Base-by-base conservation (phyloP, 1,140 invertebrate species). In the Cyphomyrmex costatus region DNA sequence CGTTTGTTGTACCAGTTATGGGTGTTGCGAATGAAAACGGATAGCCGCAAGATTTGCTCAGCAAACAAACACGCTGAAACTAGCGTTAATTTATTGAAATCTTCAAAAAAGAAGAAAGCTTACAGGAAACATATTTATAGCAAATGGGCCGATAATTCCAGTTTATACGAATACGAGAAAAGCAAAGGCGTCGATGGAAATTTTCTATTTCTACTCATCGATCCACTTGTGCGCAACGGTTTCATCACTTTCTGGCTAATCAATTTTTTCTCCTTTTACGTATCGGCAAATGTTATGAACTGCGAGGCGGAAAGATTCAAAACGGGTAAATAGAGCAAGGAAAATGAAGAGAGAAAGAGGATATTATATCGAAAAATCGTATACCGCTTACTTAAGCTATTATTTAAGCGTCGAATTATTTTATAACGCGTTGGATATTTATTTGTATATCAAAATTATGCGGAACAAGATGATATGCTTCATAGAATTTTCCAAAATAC, bases 361-460 rank as follows among this genome's bases (percentile, higher is more conserved):
- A 36, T n/a, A n/a, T 0, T 30, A 21, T 21, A 42, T 74, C 76
- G 51, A 76, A n/a, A 33, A 10, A 19, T 73, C 24, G 36, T 61
- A 51, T 21, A 0, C n/a, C n/a, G 60, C 73, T 79, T 49, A 46
- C 60, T 86, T 80, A 88, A 53, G 60, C 86, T 60, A 86, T 80
- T 51, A 24, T 88, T 12, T 21, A 30, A 53, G 16, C 19, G 24
- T 73, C 49, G 14, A 19, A 46, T 14, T 68, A 61, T 86, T 89
- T 89, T 82, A 79, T 30, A 71, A 46, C 56, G 14, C 10, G 24
- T 42, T 53, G 19, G 36, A 42, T 46, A 27, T 68, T 77, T 30
- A 58, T 70, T 12, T n/a, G 14, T 46, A 49, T 51, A n/a, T 86
- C 74, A 33, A 76, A 70, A 70, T 60, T 73, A 73, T 46, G 16